Conservation (phyloP, 30 jellyfish, hydroid and myxozoan species). For the Turritopsis rubra region DNA sequence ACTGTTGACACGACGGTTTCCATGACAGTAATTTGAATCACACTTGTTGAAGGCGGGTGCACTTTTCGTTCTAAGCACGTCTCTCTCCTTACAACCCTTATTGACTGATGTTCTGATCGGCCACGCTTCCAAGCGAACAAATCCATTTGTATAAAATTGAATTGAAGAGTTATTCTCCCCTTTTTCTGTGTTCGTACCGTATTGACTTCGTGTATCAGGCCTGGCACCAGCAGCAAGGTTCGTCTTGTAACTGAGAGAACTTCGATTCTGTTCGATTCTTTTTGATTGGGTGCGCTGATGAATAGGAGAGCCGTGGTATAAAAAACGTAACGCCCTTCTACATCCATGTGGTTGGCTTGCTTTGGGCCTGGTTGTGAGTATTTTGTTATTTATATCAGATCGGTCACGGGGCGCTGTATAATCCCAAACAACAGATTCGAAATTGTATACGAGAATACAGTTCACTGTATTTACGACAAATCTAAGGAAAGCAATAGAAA, state of each 20-base stretch:
- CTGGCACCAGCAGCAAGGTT: no score
- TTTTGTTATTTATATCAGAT: slow-evolving; percentile 18
- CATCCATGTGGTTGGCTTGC: slow-evolving; percentile 34
- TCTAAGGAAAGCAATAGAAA: slow-evolving; percentile 34
- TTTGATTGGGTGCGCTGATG: background rate
- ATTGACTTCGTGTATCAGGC: background rate
- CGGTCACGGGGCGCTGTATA: slow-evolving; percentile 48
- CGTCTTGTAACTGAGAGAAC: background rate
- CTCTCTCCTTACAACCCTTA: background rate
- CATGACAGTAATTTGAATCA: background rate
- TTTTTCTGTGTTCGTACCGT: background rate
- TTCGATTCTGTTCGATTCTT: background rate
- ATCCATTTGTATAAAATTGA: background rate
- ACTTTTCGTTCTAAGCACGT: background rate
- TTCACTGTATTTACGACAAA: slow-evolving; percentile 60
- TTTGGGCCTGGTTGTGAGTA: background rate
- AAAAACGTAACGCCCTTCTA: background rate
- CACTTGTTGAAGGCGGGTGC: background rate
- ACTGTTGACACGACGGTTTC: background rate
- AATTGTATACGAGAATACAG: slow-evolving; percentile 61
- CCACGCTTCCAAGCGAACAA: background rate
- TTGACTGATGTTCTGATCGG: background rate
- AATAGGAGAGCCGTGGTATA: background rate
- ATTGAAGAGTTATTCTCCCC: background rate
- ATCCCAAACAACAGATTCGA: slow-evolving; percentile 64